Evolutionary conservation across 2,797 vertebrate genomes (phyloP), one percentile per base, ranked within the genome.

Genomic region (Dendrocincla fuliginosa): DNA sequence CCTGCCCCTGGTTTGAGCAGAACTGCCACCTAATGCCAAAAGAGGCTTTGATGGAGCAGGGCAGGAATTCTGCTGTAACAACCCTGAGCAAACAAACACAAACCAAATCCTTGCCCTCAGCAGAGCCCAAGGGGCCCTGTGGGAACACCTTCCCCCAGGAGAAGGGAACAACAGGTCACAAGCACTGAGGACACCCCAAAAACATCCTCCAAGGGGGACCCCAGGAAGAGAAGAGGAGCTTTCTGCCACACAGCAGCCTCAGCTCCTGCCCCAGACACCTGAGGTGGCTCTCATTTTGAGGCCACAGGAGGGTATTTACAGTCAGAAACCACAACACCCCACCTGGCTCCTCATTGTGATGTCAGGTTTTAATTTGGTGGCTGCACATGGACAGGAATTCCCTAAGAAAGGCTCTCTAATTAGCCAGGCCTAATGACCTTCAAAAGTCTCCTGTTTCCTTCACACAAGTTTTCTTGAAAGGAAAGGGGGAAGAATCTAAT

Each of bases 261-360:
- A 92, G 74, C 55, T 11, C 46, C 33, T 77, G 91, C 60, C 90
- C 90, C 33, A 91, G 44, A 86, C 90, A 95, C 83, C 85, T 81
- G 83, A 50, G 57, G 33, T 6, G n/a, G 84, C 61, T 94, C 73
- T 0, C 2, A 33, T 69, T 76, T 41, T 35, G 85, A 86, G 42
- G 60, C 91, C 94, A 90, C 67, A 7, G 2, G 87, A 93, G 91
- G 86, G 76, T 70, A 88, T 79, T 84, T 88, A 76, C 69, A 79
- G 77, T 44, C 11, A 71, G 77, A 92, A 83, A 77, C 67, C 69
- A 94, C 59, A 24, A 90, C 96, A 92, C 71, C 9, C 94, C 95
- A 95, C 81, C 91, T 89, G 88, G 46, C 80, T 94, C 65, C 75
- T 94, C 84, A 94, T 78, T 89, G 93, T 20, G 37, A 59, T 10